Base-by-base conservation (phyloP, 1,140 invertebrate species). In the Thereuonema tuberculata region DNA sequence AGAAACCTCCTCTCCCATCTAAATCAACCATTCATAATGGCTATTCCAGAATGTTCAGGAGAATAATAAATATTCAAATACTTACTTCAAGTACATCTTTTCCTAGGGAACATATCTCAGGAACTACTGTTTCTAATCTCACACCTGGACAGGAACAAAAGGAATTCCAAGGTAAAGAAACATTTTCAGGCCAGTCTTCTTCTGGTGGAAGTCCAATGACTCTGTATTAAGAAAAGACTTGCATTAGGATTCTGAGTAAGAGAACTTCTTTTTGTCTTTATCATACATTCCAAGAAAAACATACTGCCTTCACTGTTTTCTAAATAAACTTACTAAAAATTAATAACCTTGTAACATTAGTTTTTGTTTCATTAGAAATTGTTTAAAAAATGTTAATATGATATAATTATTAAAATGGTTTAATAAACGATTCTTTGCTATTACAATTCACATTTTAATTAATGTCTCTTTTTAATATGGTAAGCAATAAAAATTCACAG, bases 141-240 rank as follows among this genome's bases (percentile, higher is more conserved):
- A 68, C 71, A 20, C 70, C 64, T 61, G 66, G 70, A 63, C 75
- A 75, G 43, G 72, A 64, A 26, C 73, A 67, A 66, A 82, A 82
- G 15, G 78, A 77, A 61, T 71, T 75, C 68, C 76, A 78, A 52
- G 76, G 73, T 21, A 84, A 64, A 5, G 78, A 77, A 5, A 79
- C 75, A 47, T 80, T 79, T 31, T 77, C 71, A 1, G 81, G 81
- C 81, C 81, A 83, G 60, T 81, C 75, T 58, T 71, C 63, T 58
- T 74, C 67, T 2, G 67, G 64, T 14, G 81, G 82, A 5, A 76
- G 78, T 37, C 81, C 81, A 64, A 82, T 77, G 15, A 81, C 66
- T 68, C 80, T 81, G 67, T 48, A 70, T 61, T 64, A 56, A 52
- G 61, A 52, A 62, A 58, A 56, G 25, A 28, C 21, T 28, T 48